Conservation (phyloP, 92 coral and sea anemone species). For the Siderastrea radians region DNA sequence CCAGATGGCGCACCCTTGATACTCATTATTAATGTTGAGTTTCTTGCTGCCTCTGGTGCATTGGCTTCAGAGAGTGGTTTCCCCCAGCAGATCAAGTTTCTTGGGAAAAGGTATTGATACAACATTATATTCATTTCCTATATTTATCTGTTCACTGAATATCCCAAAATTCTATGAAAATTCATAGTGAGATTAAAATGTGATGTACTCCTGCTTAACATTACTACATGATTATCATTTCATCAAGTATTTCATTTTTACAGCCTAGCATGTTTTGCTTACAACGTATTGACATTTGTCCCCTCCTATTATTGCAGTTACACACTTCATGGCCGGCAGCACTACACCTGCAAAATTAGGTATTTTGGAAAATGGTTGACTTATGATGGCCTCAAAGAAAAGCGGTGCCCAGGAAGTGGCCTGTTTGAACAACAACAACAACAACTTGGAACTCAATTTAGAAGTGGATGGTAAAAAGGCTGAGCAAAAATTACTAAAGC, state of each 20-base stretch:
- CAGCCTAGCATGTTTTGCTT: conserved; percentile 15
- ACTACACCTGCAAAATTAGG: conserved; percentile 44
- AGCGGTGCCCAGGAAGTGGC: conserved; percentile 52
- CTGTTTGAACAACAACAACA: conserved; percentile 40
- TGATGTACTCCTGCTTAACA: conserved; percentile 1
- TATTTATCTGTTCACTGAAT: conserved; percentile 4
- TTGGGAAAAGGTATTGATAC: conserved; percentile 30
- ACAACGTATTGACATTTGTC: conserved; percentile 23
- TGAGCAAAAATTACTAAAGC: conserved; percentile 36
- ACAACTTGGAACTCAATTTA: conserved; percentile 31
- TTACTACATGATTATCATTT: conserved; percentile 15
- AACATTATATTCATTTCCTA: background rate
- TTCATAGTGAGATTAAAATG: conserved; percentile 10
- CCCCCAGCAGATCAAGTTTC: conserved; percentile 36
- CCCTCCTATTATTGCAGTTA: conserved; percentile 26
- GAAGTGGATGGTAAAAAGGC: conserved; percentile 22
- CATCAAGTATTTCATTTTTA: conserved; percentile 19
- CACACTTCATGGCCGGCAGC: conserved; percentile 46
- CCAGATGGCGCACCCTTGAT: conserved; percentile 46
- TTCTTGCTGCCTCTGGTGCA: conserved; percentile 42
- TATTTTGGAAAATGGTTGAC: conserved; percentile 42
- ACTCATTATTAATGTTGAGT: conserved; percentile 55
- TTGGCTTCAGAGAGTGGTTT: conserved; percentile 23
- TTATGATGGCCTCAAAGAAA: conserved; percentile 46
- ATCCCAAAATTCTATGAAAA: conserved; percentile 17